Evolutionary conservation across 2,888 invertebrate species (phyloP), one percentile per base, ranked within the genome.

Genomic region (Euzetes globulus): DNA sequence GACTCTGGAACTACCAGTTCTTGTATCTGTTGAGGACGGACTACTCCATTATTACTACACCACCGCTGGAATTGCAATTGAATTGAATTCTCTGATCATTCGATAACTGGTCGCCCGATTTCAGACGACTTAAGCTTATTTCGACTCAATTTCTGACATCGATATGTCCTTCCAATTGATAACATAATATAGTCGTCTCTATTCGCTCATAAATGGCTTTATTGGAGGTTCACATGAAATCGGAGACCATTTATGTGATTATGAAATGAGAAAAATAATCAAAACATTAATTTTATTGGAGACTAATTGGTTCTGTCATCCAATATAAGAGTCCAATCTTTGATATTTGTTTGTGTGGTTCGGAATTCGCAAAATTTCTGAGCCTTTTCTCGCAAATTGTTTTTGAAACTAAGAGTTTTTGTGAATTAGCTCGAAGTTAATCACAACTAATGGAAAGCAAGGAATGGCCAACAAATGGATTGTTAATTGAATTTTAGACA

Each of bases 401-500:
- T 27, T 55, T 55, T 29, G 27, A 58, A 27, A 58, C 4, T n/a
- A n/a, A n/a, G 22, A 33, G 33, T 33, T 33, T 33, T 55, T 27
- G 3, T 4, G 25, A 3, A 55, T 17, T 55, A 55, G n/a, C n/a
- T 55, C 55, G 17, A 29, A 22, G 50, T 50, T 50, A 58, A 27
- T 58, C 33, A 63, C 6, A 63, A 9, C 58, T 27, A 63, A 63
- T 33, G 63, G 33, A 33, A 63, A 63, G 6, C 19, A 25, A 9
- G 4, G 11, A 65, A 37, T 37, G 37, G 25, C 22, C 17, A 11
- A 37, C 45, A 68, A 68, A 45, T 68, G 45, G n/a, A n/a, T 45
- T 45, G 13, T 19, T 68, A 68, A 68, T 68, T 68, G 45, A 68
- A 68, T 68, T 63, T 45, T 68, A 22, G 19, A 19, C 68, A 45